phyloP scores from a whole-genome alignment of 2,113 vertebrate species.

The Chloropsis cyanopogon region DNA sequence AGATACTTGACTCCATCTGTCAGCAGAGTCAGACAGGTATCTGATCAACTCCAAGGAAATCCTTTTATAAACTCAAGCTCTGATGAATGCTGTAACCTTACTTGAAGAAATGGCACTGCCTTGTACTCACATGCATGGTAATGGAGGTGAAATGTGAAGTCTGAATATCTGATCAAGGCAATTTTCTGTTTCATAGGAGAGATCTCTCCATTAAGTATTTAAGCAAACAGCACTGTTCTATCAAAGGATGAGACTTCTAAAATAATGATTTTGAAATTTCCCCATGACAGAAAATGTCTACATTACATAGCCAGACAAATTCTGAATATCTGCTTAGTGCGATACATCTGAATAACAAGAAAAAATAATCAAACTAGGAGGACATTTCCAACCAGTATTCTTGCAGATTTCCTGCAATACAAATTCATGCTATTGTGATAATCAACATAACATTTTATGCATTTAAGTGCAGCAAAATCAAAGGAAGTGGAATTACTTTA shows the following conservation, averaged over 20 bases:
- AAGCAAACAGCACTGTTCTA: background rate
- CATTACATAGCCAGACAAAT: background rate
- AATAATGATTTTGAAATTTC: background rate
- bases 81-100: conserved; percentile 25
- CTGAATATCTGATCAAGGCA: conserved; percentile 19
- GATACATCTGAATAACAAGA: background rate
- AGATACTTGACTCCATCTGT: conserved; percentile 43
- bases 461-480: background rate
- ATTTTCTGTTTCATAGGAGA: background rate
- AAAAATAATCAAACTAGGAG: background rate
- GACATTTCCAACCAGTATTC: background rate
- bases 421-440: background rate
- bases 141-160: background rate
- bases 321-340: background rate
- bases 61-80: conserved; percentile 12
- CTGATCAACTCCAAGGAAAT: conserved; percentile 45
- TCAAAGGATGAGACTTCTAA: background rate
- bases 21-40: conserved; percentile 37
- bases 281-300: background rate
- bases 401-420: background rate
- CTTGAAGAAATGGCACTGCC: background rate
- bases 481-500: background rate
- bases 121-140: background rate
- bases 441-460: background rate
- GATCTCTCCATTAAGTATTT: background rate